phyloP scores from a whole-genome alignment of 2,113 vertebrate species.

The Aegypius monachus region DNA sequence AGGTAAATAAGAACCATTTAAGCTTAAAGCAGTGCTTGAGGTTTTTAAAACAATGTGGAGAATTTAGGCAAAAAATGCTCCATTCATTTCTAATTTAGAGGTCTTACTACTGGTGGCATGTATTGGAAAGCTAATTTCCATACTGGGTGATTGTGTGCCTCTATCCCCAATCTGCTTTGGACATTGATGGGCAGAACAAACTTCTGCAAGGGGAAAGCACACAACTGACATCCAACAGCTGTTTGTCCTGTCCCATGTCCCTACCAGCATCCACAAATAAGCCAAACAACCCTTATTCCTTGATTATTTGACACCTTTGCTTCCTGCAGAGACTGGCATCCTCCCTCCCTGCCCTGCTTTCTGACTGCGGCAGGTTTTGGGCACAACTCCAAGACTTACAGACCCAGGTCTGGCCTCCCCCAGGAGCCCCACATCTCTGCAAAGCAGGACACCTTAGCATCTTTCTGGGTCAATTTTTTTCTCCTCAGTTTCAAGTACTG shows the following conservation, averaged over 20 bases:
- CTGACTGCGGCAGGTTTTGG: background rate
- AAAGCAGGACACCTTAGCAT: background rate
- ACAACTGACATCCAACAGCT: background rate
- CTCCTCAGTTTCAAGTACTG: background rate
- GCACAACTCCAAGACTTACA: background rate
- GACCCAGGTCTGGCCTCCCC: background rate
- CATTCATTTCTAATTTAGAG: background rate
- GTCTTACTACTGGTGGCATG: background rate
- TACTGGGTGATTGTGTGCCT: background rate
- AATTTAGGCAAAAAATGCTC: background rate
- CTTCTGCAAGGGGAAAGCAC: background rate
- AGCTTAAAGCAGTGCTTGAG: background rate
- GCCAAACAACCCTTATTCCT: accelerated
- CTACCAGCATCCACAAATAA: background rate
- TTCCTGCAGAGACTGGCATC: background rate
- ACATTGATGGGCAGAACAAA: background rate
- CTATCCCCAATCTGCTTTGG: background rate
- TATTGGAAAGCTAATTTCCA: background rate
- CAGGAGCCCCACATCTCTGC: background rate
- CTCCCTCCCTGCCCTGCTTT: background rate
- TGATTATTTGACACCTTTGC: background rate
- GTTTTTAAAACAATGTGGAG: background rate
- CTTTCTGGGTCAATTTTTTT: background rate
- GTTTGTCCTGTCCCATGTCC: background rate
- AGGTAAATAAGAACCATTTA: background rate